A percentile compares a stretch with the other conserved stretches of the same genome.
These are phyloP conservation scores for Vultur gryphus DNA, from an alignment of 2,797 vertebrate genomes.

Conservation along the genomic window DNA sequence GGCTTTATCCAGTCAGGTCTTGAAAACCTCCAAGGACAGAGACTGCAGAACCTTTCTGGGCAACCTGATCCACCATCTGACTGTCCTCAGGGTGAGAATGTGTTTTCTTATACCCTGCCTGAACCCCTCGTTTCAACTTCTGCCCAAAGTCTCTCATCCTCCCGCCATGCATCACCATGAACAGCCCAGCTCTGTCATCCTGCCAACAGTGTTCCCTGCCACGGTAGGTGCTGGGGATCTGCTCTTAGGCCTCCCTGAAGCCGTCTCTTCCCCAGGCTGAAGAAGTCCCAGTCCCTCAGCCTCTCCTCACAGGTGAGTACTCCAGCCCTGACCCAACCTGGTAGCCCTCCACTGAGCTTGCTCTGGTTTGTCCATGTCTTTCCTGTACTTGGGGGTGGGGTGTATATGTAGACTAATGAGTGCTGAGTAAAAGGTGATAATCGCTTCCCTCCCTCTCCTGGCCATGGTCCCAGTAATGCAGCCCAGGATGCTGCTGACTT, in stretches of 20 bases:
- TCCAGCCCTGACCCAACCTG: background rate
- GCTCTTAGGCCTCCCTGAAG: background rate
- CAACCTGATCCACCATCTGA: background rate
- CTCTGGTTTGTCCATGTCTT: background rate
- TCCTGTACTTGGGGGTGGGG: background rate
- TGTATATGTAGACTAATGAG: accelerated
- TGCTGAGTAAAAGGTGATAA: background rate
- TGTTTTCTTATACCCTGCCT: background rate
- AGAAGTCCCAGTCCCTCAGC: background rate
- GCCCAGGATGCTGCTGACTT: background rate
- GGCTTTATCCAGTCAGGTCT: background rate
- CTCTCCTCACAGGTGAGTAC: background rate
- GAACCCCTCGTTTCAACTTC: background rate
- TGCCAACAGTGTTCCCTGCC: no score
- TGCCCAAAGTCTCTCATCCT: background rate
- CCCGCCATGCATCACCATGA: background rate
- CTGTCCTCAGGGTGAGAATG: background rate
- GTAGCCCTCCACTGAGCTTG: background rate
- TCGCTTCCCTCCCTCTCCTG: background rate
- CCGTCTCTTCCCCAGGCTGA: background rate
- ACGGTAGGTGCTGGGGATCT: accelerated
- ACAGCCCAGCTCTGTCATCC: background rate
- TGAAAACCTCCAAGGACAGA: background rate
- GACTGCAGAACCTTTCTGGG: background rate
- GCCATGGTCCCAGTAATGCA: background rate